Base-by-base conservation (phyloP, 35 echinoderm and acorn worm genomes). In the Stichopus chloronotus region DNA sequence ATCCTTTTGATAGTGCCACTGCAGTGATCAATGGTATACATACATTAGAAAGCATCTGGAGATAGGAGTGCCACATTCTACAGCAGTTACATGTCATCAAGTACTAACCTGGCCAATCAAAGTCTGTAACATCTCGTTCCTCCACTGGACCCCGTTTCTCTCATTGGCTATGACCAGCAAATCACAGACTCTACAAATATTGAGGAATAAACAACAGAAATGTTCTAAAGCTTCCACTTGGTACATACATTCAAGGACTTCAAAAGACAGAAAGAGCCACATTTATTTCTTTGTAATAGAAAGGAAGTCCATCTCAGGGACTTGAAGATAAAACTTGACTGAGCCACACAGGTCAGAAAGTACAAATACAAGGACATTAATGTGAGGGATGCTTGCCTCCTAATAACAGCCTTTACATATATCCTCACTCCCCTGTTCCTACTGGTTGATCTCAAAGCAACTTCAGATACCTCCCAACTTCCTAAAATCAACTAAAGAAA, bases 161-260 rank as follows among this genome's bases (percentile, higher is more conserved):
- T 96, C 91, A 81, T 98, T 96, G 56, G 97, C 97, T 25, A 98
- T 95, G n/a, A 98, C 95, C 57, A 98, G 72, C 76, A 98, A 56
- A 89, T 98, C 97, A 95, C 97, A 98, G 55, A 98, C 93, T 90
- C 96, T 95, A 87, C 17, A 83, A 63, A 61, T 5, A 60, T 9
- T 9, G 19, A 77, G 6, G 76, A 55, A 7, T 4, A 24, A 63
- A 88, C 9, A 10, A 61, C 14, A 43, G 9, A 88, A 43, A 3
- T 43, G 22, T 72, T 72, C 2, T 72, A 72, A 72, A 21, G 22
- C 13, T 72, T 13, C 22, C 30, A 43, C 30, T 43, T 43, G 30
- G 30, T 43, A 43, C 30, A 43, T 43, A 3, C 30, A 43, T 43
- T 43, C 30, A 43, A 43, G 30, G 30, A 43, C 30, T 43, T 43